Evolutionary conservation across 1,140 invertebrate genomes (phyloP).

Genomic region (Anastrepha obliqua): DNA sequence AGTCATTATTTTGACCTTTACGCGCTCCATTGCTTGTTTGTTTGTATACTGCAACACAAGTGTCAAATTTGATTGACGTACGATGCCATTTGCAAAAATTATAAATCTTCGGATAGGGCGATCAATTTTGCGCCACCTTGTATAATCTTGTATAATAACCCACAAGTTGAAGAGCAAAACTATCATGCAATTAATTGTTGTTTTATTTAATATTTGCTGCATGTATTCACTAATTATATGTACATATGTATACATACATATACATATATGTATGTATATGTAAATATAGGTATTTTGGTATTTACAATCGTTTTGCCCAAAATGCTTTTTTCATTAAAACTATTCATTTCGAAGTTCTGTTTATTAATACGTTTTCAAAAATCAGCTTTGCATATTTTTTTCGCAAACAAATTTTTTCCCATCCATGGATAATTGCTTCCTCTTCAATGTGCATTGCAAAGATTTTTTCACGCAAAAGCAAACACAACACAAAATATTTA

Average conservation of each 20-base stretch:
- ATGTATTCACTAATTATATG: constrained; percentile 4
- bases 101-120: too few relatives aligned
- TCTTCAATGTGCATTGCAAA: background rate
- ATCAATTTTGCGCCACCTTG: too few relatives aligned
- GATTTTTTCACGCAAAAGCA: background rate
- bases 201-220: constrained; percentile 25
- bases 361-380: background rate
- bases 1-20: too few relatives aligned
- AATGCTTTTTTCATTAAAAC: background rate
- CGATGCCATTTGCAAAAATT: too few relatives aligned
- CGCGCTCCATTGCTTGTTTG: too few relatives aligned
- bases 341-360: background rate
- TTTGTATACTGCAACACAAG: too few relatives aligned
- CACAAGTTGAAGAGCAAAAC: constrained; percentile 27
- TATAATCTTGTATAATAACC: background rate
- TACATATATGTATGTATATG: background rate
- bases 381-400: background rate
- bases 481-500: constrained; percentile 7
- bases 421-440: constrained; percentile 44
- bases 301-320: background rate
- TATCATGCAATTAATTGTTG: constrained; percentile 17
- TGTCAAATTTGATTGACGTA: too few relatives aligned
- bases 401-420: background rate
- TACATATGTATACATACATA: too few relatives aligned
- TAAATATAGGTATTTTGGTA: background rate